phyloP scores from a whole-genome alignment of 2,888 invertebrate genomes.

The Rhabditoides inermis region DNA sequence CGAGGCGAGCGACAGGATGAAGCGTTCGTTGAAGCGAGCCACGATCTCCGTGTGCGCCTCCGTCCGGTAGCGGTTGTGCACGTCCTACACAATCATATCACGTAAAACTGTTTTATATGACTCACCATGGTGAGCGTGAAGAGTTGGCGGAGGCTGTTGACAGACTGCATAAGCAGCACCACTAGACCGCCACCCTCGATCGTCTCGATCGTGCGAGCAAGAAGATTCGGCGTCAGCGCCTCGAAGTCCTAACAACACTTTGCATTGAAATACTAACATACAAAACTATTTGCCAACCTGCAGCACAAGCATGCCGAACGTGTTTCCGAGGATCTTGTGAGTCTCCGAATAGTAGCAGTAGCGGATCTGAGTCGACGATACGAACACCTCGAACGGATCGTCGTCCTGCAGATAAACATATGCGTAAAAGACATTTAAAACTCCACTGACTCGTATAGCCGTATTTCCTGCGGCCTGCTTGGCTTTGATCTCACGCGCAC shows the following conservation, averaged over 20 bases:
- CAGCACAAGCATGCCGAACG: conserved; percentile 86
- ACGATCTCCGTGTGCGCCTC: conserved; percentile 85
- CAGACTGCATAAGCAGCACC: conserved; percentile 73
- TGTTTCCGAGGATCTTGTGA: conserved; percentile 91
- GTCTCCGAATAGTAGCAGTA: conserved; percentile 96
- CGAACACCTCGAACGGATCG: conserved; percentile 88
- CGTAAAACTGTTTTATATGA: too few species aligned
- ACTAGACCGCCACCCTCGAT: conserved; percentile 87
- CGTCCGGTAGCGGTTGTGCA: conserved; percentile 85
- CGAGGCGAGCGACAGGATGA: conserved; percentile 78
- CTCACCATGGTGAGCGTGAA: conserved; percentile 83
- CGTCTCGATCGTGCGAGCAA: conserved; percentile 92
- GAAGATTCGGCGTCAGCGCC: conserved; percentile 87
- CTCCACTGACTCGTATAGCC: conserved; percentile 1
- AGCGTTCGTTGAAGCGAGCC: conserved; percentile 89
- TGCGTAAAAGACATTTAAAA: conserved; percentile 3
- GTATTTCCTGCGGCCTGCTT: conserved; percentile 67
- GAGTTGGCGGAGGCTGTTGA: conserved; percentile 81
- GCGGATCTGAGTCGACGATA: conserved; percentile 88
- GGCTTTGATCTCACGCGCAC: conserved; percentile 72
- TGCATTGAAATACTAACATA: neutral
- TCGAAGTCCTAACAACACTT: conserved; percentile 72
- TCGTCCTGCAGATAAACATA: conserved; percentile 67
- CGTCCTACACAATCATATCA: too few species aligned
- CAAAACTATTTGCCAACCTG: conserved; percentile 61